Conservation (phyloP, 2,113 vertebrate genomes). For the Jaculus jaculus region DNA sequence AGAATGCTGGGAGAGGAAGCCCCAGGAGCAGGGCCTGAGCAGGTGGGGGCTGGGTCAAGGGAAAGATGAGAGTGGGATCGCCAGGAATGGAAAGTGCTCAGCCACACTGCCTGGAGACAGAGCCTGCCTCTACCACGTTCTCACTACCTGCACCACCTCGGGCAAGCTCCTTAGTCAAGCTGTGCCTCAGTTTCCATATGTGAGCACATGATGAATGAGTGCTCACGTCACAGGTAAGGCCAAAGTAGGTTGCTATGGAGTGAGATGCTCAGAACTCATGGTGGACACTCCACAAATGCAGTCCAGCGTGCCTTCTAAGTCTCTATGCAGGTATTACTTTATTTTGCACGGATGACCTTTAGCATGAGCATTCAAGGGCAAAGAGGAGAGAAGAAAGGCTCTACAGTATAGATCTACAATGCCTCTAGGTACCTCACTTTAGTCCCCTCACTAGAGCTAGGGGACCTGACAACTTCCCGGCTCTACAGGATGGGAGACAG, state of each 20-base stretch:
- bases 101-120: not conserved
- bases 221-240: not conserved
- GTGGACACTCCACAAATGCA: not conserved
- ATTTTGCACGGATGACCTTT: not conserved
- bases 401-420: not conserved
- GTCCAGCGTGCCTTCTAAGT: too few species aligned
- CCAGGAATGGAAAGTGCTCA: not conserved
- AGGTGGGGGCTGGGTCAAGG: not conserved
- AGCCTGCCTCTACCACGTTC: not conserved
- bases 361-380: not conserved
- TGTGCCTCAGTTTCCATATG: conserved; percentile 1
- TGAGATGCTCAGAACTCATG: not conserved
- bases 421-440: not conserved
- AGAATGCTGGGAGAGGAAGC: not conserved
- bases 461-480: not conserved
- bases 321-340: not conserved
- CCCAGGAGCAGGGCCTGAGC: not conserved
- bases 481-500: not conserved
- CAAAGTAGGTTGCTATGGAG: not conserved
- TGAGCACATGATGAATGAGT: not conserved
- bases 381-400: not conserved
- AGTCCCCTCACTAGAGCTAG: not conserved
- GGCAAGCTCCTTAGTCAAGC: not conserved
- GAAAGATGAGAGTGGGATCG: not conserved
- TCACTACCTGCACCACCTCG: not conserved